phyloP scores from a whole-genome alignment of 2,888 invertebrate species.

The Isoperla grammatica region DNA sequence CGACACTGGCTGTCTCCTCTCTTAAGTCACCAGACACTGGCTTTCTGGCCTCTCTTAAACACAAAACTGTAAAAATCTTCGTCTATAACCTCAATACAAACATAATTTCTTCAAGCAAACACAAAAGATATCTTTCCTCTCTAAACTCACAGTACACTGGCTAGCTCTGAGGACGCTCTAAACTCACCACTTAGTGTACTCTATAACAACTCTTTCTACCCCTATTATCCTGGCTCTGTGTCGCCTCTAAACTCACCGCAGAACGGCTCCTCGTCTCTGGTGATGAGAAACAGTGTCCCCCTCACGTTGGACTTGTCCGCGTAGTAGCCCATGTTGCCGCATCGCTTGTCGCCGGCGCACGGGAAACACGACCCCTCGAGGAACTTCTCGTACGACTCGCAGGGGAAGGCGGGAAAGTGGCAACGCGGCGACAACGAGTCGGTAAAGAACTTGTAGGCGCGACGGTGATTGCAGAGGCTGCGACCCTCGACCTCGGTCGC shows the following conservation, averaged over 20 bases:
- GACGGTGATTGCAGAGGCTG: conserved; percentile 85
- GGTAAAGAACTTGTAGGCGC: conserved; percentile 91
- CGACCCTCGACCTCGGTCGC: conserved; percentile 78
- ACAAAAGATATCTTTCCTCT: too few species aligned
- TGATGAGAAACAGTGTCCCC: conserved; percentile 82
- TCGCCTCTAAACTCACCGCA: conserved; percentile 60
- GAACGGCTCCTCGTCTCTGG: conserved; percentile 87
- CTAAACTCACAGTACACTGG: too few species aligned
- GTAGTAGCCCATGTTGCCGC: conserved; percentile 93
- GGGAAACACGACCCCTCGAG: conserved; percentile 71
- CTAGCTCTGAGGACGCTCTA: too few species aligned
- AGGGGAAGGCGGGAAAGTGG: conserved; percentile 87
- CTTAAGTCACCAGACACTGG: too few species aligned
- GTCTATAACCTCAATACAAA: too few species aligned
- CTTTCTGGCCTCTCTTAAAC: too few species aligned
- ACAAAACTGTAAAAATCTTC: too few species aligned
- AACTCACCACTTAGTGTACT: too few species aligned
- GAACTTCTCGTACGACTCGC: conserved; percentile 78
- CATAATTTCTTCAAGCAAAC: too few species aligned
- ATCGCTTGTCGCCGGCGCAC: conserved; percentile 54
- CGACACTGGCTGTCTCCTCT: too few species aligned
- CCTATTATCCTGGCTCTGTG: too few species aligned
- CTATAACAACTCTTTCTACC: too few species aligned
- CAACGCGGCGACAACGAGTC: conserved; percentile 89
- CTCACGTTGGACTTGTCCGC: conserved; percentile 69